Evolutionary conservation across 1,140 invertebrate species (phyloP).

Genomic region (Homarus americanus): DNA sequence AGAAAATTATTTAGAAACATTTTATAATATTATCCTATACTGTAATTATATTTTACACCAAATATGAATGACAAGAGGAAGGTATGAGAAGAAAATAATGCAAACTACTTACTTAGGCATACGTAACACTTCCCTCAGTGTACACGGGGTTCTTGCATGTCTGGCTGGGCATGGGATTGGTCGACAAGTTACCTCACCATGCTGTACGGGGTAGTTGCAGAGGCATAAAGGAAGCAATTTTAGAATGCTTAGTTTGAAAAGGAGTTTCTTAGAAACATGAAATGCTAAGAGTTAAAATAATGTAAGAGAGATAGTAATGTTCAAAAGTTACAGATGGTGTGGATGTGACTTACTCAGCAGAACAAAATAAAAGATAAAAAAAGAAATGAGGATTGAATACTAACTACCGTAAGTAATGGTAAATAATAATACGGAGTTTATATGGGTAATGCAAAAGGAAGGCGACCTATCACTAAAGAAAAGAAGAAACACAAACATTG

Average conservation of each 20-base stretch:
- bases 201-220: slow-evolving; percentile 79
- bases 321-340: no score
- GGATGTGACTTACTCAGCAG: no score
- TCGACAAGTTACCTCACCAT: slow-evolving; percentile 94
- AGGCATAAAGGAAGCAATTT: slow-evolving; percentile 27
- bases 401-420: no score
- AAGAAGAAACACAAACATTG: no score
- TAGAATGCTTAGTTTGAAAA: slow-evolving; percentile 17
- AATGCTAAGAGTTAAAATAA: not conserved
- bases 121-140: slow-evolving; percentile 84
- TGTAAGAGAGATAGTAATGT: not conserved
- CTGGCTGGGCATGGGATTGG: slow-evolving; percentile 88
- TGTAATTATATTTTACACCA: not conserved
- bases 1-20: no score
- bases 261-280: no score
- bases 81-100: not conserved
- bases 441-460: no score
- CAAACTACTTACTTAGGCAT: slow-evolving; percentile 78
- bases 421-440: no score
- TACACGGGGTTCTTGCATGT: slow-evolving; percentile 85
- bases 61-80: not conserved
- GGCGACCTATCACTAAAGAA: no score
- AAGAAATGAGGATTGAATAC: no score
- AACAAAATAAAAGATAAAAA: no score
- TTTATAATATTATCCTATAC: no score